Evolutionary conservation across 1,140 invertebrate genomes (phyloP).

Genomic region (Pygmarrhopalites habei): DNA sequence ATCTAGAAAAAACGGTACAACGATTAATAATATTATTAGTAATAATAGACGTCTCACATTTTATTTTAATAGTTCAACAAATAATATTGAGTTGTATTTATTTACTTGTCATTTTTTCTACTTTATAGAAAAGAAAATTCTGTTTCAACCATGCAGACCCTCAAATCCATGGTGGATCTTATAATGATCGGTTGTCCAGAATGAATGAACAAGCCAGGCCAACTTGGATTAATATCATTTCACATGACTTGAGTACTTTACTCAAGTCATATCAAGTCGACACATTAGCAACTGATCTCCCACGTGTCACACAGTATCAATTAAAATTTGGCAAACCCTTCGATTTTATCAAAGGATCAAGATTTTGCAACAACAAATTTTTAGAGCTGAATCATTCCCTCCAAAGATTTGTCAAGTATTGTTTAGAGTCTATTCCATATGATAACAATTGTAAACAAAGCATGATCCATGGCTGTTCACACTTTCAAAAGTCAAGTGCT

Average conservation of each 20-base stretch:
- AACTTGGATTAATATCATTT: background rate
- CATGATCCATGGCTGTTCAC: background rate
- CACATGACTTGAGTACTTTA: background rate
- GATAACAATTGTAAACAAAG: background rate
- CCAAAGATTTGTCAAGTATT: background rate
- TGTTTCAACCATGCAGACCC: background rate
- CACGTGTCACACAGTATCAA: background rate
- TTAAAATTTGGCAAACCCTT: background rate
- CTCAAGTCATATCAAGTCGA: background rate
- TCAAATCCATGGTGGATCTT: background rate
- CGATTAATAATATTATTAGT: background rate
- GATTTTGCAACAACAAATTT: constrained; percentile 2
- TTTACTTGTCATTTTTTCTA: background rate
- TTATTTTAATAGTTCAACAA: background rate
- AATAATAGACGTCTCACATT: background rate
- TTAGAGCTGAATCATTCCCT: background rate
- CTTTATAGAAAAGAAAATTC: background rate
- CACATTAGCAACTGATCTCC: background rate
- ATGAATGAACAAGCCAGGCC: background rate
- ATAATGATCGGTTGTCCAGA: background rate
- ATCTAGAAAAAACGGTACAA: background rate
- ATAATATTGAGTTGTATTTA: background rate
- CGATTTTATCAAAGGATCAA: background rate
- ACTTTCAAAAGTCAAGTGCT: background rate
- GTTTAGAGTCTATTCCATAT: background rate